Evolutionary conservation across 2,888 invertebrate genomes (phyloP).

Genomic region (Folsomia manolachei): DNA sequence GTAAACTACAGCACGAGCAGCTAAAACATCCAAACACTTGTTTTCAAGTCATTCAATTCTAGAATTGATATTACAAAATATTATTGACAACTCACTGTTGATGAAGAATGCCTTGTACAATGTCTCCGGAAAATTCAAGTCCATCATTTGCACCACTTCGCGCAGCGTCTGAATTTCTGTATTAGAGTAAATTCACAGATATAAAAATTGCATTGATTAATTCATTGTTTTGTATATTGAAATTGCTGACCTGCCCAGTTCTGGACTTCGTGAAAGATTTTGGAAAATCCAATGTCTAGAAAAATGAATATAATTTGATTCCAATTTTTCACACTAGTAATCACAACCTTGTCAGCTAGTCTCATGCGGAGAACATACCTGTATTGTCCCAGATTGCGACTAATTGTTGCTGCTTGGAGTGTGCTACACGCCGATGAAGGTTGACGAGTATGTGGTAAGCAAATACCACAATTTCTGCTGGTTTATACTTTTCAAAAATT

Average conservation of each 20-base stretch:
- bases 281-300: conserved; percentile 31
- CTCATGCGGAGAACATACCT: too few relatives aligned
- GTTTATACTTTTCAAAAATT: conserved; percentile 28
- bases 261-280: conserved; percentile 30
- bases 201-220: too few relatives aligned
- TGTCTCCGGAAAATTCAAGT: conserved; percentile 34
- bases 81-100: conserved; percentile 29
- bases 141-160: neutral
- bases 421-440: conserved; percentile 23
- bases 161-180: neutral
- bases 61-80: neutral
- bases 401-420: conserved; percentile 34
- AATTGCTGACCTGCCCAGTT: conserved; percentile 26
- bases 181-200: neutral
- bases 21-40: conserved; percentile 11
- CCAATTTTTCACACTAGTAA: too few relatives aligned
- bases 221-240: too few relatives aligned
- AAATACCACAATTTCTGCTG: conserved; percentile 30
- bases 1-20: conserved; percentile 33
- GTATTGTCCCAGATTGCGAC: conserved; percentile 37
- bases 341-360: too few relatives aligned
- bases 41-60: neutral
- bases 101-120: conserved; percentile 36
- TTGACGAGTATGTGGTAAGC: conserved; percentile 30
- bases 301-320: too few relatives aligned